These are phyloP conservation scores for Rhinatrema bivittatum DNA, from an alignment of 2,797 vertebrate genomes.

Conservation along the genomic window DNA sequence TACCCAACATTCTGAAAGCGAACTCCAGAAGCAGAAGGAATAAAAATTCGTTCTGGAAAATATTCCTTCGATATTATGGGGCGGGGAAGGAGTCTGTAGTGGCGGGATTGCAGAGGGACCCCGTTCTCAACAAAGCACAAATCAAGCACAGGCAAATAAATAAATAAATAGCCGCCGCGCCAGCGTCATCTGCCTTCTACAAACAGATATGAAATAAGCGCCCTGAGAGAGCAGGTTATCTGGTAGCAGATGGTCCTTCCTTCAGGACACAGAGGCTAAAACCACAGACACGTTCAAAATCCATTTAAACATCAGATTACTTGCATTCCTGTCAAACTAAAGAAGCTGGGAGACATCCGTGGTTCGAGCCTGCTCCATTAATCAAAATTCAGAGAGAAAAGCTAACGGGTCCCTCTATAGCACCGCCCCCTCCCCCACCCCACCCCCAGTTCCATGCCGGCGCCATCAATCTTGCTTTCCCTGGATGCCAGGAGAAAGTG, in stretches of 20 bases:
- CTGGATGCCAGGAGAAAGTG: neutral
- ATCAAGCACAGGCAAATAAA: neutral
- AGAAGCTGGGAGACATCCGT: slow-evolving; percentile 33
- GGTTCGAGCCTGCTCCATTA: slow-evolving; percentile 29
- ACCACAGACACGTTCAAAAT: slow-evolving; percentile 27
- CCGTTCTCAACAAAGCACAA: too few species aligned
- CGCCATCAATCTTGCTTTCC: slow-evolving; percentile 14
- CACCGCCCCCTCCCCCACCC: too few species aligned
- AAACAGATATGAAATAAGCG: neutral
- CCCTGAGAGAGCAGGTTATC: slow-evolving; percentile 11
- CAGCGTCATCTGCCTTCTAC: slow-evolving; percentile 3
- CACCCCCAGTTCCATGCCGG: slow-evolving; percentile 21
- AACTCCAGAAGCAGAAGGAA: too few species aligned
- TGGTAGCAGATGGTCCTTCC: slow-evolving; percentile 29
- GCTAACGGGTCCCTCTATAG: slow-evolving; percentile 23
- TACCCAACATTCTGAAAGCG: too few species aligned
- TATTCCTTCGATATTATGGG: too few species aligned
- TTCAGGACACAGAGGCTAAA: slow-evolving; percentile 33
- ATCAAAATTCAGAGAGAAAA: slow-evolving; percentile 39
- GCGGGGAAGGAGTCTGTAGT: too few species aligned
- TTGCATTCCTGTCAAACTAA: slow-evolving; percentile 26
- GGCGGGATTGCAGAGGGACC: too few species aligned
- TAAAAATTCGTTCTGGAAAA: too few species aligned
- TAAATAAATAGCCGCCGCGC: too few species aligned
- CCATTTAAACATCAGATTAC: slow-evolving; percentile 30